Base-by-base conservation (phyloP, 2,888 invertebrate genomes). In the Pseudolycoriella hygida region DNA sequence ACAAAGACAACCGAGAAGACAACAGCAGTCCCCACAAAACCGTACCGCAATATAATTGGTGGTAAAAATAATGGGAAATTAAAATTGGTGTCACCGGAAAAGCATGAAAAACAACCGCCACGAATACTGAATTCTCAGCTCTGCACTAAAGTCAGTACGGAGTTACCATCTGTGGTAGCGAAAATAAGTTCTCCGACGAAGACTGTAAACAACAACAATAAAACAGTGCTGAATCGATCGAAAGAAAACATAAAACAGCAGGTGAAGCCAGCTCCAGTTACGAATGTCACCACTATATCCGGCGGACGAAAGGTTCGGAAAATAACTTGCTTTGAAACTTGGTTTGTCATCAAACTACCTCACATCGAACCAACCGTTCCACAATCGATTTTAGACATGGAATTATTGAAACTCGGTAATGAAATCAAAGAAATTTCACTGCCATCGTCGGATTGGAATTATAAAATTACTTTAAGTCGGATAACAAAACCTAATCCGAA, bases 311-410 rank as follows among this genome's bases (percentile, higher is more conserved):
- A 64, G 2, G 58, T 64, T 2, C 62, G 62, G 47, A 65, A 64
- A 52, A 60, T 65, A 3, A 66, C 65, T n/a, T 62, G 63, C 51
- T 66, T 61, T 44, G 66, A 66, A 47, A 65, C 62, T 12, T 66
- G 66, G 66, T 62, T 64, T 47, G 64, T 66, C 15, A 62, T 66
- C 15, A 59, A 60, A 46, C 53, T 59, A 39, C 58, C 59, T 42
- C 51, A 54, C 20, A 17, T 44, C n/a, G 45, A 51, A 11, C 42
- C 40, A 2, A 30, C 17, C 17, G 3, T 14, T 3, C 39, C 40
- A 12, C 47, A 47, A 18, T 38, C 48, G 4, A 52, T 49, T 45
- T 53, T 64, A 4, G 59, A 62, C 34, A 52, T 65, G 45, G 56
- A 62, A 11, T 53, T 66, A 10, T 58, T 61, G 5, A 56, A 56